Percentiles rank a stretch among this genome's conserved stretches.
Conservation (phyloP, 2,888 invertebrate genomes). For the Leucophenga maculata region DNA sequence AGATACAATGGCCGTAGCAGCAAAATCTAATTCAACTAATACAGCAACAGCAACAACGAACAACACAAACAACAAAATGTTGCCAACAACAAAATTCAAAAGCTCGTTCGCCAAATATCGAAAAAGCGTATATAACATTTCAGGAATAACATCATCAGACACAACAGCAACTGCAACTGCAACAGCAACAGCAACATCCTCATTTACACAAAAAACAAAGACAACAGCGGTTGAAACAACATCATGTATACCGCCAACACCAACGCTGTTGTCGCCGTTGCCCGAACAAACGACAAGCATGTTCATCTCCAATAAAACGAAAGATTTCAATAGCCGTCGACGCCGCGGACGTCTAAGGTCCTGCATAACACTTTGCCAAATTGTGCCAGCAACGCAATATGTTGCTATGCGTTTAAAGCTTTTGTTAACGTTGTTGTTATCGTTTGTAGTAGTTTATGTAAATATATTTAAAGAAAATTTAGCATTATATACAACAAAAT, state of each 20-base stretch:
- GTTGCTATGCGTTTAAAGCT: constrained; percentile 45
- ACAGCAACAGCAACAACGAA: constrained; percentile 31
- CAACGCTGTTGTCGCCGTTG: not conserved
- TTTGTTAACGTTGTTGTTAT: constrained; percentile 63
- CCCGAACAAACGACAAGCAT: too few species aligned
- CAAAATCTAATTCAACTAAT: constrained; percentile 24
- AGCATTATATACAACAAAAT: constrained; percentile 53
- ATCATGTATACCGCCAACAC: constrained; percentile 24
- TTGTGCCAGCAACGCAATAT: constrained; percentile 48
- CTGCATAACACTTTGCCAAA: constrained; percentile 45
- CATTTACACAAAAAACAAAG: not conserved
- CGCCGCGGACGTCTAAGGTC: constrained; percentile 71
- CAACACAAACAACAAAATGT: constrained; percentile 8
- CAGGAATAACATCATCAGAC: constrained; percentile 32
- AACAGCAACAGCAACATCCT: constrained; percentile 23
- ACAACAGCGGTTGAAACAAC: constrained; percentile 34
- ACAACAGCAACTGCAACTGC: constrained; percentile 28
- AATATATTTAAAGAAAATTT: constrained; percentile 58
- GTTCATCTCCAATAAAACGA: constrained; percentile 48
- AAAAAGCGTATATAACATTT: not conserved
- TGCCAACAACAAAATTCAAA: not conserved
- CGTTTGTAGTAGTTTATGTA: constrained; percentile 61
- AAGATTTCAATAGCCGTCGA: constrained; percentile 70
- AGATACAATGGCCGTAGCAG: constrained; percentile 13
- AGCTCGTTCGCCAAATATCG: not conserved